A percentile compares a stretch with the other conserved stretches of the same genome.
phyloP scores from a whole-genome alignment of 2,113 vertebrate genomes.

The Hyperoodon ampullatus region DNA sequence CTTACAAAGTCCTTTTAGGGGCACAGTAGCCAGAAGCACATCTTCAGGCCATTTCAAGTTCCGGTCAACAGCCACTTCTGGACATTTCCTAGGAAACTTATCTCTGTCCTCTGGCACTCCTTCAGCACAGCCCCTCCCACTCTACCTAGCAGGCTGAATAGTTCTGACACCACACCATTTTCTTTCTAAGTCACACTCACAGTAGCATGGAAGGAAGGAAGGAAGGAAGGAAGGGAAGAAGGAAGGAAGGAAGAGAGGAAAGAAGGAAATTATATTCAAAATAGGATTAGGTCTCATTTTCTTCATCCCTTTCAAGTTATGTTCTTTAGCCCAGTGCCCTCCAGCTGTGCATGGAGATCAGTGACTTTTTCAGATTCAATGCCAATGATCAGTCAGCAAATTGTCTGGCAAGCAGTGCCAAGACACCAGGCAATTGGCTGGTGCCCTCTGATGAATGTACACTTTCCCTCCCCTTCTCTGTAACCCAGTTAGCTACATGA shows the following conservation, averaged over 20 bases:
- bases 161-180: not conserved
- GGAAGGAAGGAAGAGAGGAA: not conserved
- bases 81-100: not conserved
- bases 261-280: not conserved
- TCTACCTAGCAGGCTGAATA: not conserved
- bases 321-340: constrained; percentile 74
- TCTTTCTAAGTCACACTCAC: not conserved
- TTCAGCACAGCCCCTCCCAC: not conserved
- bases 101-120: not conserved
- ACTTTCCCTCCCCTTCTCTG: constrained; percentile 72
- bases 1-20: not conserved
- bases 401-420: constrained; percentile 80
- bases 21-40: not conserved
- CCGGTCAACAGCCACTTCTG: not conserved
- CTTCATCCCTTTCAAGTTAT: constrained; percentile 75
- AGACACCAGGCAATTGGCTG: constrained; percentile 75
- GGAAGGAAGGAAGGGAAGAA: not conserved
- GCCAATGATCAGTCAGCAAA: constrained; percentile 80
- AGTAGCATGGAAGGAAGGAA: not conserved
- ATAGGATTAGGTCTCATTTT: constrained; percentile 64
- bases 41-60: not conserved
- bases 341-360: constrained; percentile 76
- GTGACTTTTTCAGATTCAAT: constrained; percentile 81
- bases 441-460: not conserved
- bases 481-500: constrained; percentile 82